Evolutionary conservation across 1,140 invertebrate species (phyloP).

Genomic region (Linepithema humile): DNA sequence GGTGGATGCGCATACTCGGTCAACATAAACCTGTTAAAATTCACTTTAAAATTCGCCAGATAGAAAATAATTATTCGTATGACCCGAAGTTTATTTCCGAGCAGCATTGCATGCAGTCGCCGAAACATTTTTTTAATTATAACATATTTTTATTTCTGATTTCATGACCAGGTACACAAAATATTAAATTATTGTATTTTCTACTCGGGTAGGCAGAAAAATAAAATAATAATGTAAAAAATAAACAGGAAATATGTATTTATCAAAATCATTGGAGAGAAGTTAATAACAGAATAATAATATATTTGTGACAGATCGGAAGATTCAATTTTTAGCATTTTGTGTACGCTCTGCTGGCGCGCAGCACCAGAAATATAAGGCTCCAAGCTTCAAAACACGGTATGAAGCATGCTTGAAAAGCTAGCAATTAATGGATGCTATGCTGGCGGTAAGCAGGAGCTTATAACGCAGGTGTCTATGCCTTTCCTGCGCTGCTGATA

Average conservation of each 20-base stretch:
- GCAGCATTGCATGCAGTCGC: background rate
- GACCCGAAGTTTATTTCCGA: background rate
- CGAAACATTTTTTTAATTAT: constrained; percentile 12
- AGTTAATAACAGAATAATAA: background rate
- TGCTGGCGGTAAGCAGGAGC: constrained; percentile 73
- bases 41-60: constrained; percentile 19
- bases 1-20: constrained; percentile 48
- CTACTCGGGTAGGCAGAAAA: background rate
- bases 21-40: background rate
- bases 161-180: background rate
- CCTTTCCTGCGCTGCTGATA: constrained; percentile 78
- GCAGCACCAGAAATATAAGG: constrained; percentile 77
- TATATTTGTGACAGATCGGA: constrained; percentile 22
- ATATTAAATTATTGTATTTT: constrained; percentile 12
- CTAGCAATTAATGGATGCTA: constrained; percentile 80
- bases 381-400: constrained; percentile 75
- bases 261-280: background rate
- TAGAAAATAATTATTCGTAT: constrained; percentile 22
- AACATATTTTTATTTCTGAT: background rate
- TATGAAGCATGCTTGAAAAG: constrained; percentile 77
- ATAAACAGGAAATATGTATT: background rate
- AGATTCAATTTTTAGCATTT: constrained; percentile 63
- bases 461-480: constrained; percentile 79
- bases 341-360: constrained; percentile 64
- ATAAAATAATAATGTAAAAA: background rate